These are phyloP conservation scores for Cheirogaleus major DNA, from an alignment of 2,797 vertebrate species.

Conservation along the genomic window DNA sequence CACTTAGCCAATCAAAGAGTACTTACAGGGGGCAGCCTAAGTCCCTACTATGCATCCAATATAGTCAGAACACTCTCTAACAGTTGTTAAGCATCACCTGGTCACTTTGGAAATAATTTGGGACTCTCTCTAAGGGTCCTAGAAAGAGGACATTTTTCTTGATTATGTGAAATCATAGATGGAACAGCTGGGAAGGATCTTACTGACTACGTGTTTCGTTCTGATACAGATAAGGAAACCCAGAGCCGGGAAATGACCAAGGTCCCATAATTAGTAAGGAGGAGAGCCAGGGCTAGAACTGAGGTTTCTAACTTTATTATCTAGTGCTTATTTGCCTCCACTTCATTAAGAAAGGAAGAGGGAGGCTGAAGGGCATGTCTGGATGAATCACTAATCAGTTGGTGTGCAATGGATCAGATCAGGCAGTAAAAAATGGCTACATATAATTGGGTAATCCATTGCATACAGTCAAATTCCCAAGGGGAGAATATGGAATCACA, in stretches of 20 bases:
- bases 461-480: slow-evolving; percentile 28
- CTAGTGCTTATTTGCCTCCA: background rate
- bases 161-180: slow-evolving; percentile 44
- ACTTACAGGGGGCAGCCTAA: background rate
- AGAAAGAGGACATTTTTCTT: background rate
- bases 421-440: too few relatives aligned
- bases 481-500: background rate
- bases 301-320: background rate
- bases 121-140: background rate
- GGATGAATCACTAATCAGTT: background rate
- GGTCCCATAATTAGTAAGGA: background rate
- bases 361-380: background rate
- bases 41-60: background rate
- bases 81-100: background rate
- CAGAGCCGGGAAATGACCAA: background rate
- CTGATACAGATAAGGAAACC: background rate
- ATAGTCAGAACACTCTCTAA: background rate
- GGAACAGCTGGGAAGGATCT: background rate
- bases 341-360: slow-evolving; percentile 31
- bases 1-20: slow-evolving; percentile 15
- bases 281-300: background rate
- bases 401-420: background rate
- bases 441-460: background rate
- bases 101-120: slow-evolving; percentile 46
- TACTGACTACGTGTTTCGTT: background rate